Percentiles rank a stretch among this genome's conserved stretches.
Evolutionary conservation across 2,888 invertebrate genomes (phyloP).

Genomic region (Tetropium fuscum): DNA sequence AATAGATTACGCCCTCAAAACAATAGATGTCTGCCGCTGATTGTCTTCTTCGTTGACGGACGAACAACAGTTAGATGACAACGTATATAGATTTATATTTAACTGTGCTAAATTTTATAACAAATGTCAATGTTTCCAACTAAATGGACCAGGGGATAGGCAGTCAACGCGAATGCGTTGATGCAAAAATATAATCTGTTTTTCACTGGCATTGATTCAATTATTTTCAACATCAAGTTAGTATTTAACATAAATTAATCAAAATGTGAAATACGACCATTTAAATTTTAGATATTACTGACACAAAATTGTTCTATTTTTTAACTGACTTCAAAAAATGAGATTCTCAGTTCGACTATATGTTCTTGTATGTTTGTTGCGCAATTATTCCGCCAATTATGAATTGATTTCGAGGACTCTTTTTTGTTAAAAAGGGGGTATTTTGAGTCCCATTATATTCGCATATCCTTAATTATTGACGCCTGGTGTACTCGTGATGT

Average conservation of each 20-base stretch:
- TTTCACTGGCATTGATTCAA: not conserved
- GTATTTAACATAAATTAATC: too few relatives aligned
- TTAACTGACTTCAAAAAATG: not conserved
- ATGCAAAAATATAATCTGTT: slow-evolving; percentile 9
- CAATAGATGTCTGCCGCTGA: slow-evolving; percentile 11
- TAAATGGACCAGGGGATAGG: slow-evolving; percentile 11
- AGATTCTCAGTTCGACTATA: not conserved
- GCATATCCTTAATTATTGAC: not conserved
- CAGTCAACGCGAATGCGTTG: not conserved
- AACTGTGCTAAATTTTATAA: slow-evolving; percentile 16
- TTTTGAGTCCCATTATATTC: too few relatives aligned
- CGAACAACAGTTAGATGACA: slow-evolving; percentile 2
- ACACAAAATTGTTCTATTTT: too few relatives aligned
- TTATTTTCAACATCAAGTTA: too few relatives aligned
- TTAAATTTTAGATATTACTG: too few relatives aligned
- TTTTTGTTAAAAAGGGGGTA: too few relatives aligned
- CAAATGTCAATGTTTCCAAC: not conserved
- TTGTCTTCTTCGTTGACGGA: slow-evolving; percentile 8
- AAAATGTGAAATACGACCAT: too few relatives aligned
- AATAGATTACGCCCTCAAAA: slow-evolving; percentile 15
- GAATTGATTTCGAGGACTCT: too few relatives aligned
- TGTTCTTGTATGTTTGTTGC: too few relatives aligned
- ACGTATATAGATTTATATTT: slow-evolving; percentile 16
- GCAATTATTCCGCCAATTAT: too few relatives aligned
- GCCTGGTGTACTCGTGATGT: not conserved